Base-by-base conservation (phyloP, 1,140 invertebrate species). In the Caerostris extrusa region DNA sequence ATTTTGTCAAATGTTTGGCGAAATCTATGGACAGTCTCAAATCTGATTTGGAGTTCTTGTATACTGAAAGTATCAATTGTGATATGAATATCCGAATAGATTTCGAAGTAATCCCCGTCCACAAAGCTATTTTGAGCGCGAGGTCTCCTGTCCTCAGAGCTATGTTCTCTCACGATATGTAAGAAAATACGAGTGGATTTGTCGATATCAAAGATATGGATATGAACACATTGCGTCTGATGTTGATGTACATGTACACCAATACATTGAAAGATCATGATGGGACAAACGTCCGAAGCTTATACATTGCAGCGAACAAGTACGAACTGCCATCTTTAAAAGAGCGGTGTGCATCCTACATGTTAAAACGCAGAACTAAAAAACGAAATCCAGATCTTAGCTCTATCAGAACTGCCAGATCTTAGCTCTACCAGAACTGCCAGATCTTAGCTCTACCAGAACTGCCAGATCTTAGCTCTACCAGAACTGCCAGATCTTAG, bases 121-220 rank as follows among this genome's bases (percentile, higher is more conserved):
- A 87, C 57, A 87, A 60, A 7, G 5, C 14, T 12, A 61, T 87
- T 50, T 14, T 87, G 1, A 10, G 85, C 3, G 57, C 57, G 6
- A 50, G 58, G 50, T 87, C 85, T 12, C 57, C 95, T 8, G 85
- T 61, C 6, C 61, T 87, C 19, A 50, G 5, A 50, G 19, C 17
- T 3, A 87, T 87, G 85, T 12, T 87, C 3, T 50, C 17, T 19
- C 7, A 3, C 17, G 57, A 60, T 19, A 6, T 56, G 12, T 17
- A 7, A 17, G 85, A 87, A 50, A 19, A 12, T 10, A 7, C 3
- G 58, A 58, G 14, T 19, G 58, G n/a, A 34, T 60, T 3, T 5
- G 58, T 87, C 17, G 3, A 58, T 5, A 64, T 87, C 19, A 10
- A 50, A 12, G 58, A 87, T 7, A 0, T 87, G 10, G n/a, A 58